Evolutionary conservation across 2,113 vertebrate species (phyloP).

Genomic region (Oxyruncus cristatus): DNA sequence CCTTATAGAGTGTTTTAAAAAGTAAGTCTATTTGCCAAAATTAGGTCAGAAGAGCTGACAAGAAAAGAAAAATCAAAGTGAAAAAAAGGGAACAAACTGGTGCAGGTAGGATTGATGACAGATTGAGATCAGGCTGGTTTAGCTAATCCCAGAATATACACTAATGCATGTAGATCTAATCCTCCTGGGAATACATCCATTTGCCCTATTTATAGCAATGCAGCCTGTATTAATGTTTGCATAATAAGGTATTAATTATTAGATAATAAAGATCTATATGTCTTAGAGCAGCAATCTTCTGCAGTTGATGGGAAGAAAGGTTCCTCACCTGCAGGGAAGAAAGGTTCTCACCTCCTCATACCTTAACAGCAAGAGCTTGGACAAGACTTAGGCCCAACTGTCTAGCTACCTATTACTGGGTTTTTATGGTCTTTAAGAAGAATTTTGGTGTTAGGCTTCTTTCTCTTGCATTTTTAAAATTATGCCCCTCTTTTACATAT

Average conservation of each 20-base stretch:
- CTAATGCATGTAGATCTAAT: background rate
- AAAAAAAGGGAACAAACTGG: accelerated
- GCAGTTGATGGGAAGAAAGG: background rate
- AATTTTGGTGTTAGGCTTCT: background rate
- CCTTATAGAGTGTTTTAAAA: background rate
- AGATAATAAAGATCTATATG: background rate
- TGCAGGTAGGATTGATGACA: background rate
- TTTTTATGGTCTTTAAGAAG: background rate
- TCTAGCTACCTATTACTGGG: background rate
- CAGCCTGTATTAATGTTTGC: background rate
- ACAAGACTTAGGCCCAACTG: background rate
- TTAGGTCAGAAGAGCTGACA: background rate
- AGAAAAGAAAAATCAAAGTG: background rate
- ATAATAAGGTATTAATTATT: background rate
- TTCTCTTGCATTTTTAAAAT: background rate
- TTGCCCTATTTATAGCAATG: background rate
- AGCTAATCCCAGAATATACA: background rate
- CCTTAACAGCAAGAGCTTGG: background rate
- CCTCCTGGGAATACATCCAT: background rate
- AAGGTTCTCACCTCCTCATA: background rate
- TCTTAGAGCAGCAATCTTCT: background rate
- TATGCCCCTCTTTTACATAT: background rate
- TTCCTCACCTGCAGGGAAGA: background rate
- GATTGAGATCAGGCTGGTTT: background rate
- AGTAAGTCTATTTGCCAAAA: background rate